phyloP scores from a whole-genome alignment of 2,888 invertebrate species.

The Julus scandinavius region DNA sequence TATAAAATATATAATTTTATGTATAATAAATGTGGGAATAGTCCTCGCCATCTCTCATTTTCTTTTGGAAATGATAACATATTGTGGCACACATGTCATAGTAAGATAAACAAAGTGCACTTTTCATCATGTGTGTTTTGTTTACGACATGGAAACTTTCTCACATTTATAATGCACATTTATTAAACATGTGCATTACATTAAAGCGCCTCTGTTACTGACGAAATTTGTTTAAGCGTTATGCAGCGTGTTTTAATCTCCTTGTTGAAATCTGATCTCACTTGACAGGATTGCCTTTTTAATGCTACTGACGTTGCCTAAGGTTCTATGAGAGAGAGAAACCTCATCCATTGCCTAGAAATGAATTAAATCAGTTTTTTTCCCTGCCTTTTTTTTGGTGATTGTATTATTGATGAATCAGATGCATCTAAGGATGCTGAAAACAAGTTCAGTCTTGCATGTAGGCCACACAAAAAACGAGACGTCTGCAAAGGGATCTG shows the following conservation, averaged over 20 bases:
- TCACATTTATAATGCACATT: not conserved
- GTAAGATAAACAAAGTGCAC: not conserved
- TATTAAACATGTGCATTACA: not conserved
- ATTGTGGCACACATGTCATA: not conserved
- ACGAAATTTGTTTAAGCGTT: conserved; percentile 2
- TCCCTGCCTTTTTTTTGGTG: not conserved
- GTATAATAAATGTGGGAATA: not conserved
- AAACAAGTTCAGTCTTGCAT: not conserved
- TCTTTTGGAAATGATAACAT: not conserved
- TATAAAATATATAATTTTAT: not conserved
- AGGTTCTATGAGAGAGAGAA: not conserved
- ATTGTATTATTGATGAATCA: conserved; percentile 29
- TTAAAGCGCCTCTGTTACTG: not conserved
- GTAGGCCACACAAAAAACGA: not conserved
- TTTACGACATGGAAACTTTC: not conserved
- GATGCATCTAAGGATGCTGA: conserved; percentile 36
- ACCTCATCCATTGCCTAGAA: not conserved
- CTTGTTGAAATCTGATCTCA: not conserved
- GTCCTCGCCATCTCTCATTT: too few relatives aligned
- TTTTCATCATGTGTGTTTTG: not conserved
- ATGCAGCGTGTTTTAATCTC: conserved; percentile 8
- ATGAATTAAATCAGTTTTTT: not conserved
- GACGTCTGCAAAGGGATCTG: not conserved
- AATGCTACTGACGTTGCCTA: not conserved
- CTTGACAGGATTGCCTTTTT: not conserved